Base-by-base conservation (phyloP, 2,888 invertebrate species). In the Noctuana brunneofusca region DNA sequence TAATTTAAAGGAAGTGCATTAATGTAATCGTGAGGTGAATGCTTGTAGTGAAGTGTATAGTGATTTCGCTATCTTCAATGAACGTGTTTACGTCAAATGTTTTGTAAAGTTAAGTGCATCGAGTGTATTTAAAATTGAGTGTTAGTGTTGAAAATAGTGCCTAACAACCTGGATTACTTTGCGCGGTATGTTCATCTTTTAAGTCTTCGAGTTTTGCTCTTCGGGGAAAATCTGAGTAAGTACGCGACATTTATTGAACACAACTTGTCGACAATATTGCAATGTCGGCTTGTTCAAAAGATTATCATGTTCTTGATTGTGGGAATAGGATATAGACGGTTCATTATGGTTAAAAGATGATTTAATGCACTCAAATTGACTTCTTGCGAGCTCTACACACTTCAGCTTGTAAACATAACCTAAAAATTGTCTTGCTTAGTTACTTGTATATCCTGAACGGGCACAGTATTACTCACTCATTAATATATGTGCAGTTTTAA, bases 381-480 rank as follows among this genome's bases (percentile, higher is more conserved):
- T 22, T n/a, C 49, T 8, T 32, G 24, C 8, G 67, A 68, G 69
- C 65, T 71, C 69, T 71, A 70, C 70, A 75, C 73, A 69, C 72
- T 66, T 69, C 72, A 81, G 84, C 82, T 89, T 87, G 89, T 89
- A 89, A 89, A 89, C 89, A 89, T 89, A 89, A 89, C 89, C 89
- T 89, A 80, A 16, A 87, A 89, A 80, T 3, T 50, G 24, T 14
- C 14, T 14, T 24, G 22, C n/a, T 49, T 1, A 16, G 22, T 27
- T 9, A 27, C 27, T 50, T 6, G 0, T 14, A 18, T 11, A 18
- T 11, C 11, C 18, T 24, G 1, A 49, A 24, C 24, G 14, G n/a
- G 14, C 1, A 22, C 14, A 38, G 3, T 27, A 8, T 8, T n/a
- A n/a, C n/a, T n/a, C n/a, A n/a, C n/a, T n/a, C n/a, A n/a, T n/a